These are phyloP conservation scores for Mongoloraphidia duomilia DNA, from an alignment of 2,888 invertebrate genomes.

Conservation along the genomic window DNA sequence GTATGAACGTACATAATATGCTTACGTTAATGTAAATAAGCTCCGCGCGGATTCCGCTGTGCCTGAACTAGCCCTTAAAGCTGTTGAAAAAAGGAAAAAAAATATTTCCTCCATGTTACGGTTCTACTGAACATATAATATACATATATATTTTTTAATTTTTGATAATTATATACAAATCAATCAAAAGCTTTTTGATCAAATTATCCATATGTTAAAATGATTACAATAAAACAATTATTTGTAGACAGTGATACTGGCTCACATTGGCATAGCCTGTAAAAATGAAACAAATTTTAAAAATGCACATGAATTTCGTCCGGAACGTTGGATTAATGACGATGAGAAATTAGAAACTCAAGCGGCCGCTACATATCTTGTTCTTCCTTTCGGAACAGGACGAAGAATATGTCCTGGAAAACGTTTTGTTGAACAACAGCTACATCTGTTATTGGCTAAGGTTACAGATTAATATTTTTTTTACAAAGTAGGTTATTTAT, in stretches of 20 bases:
- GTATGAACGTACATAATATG: no score
- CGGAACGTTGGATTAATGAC: constrained; percentile 62
- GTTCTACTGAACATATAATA: constrained; percentile 17
- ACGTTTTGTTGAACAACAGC: constrained; percentile 64
- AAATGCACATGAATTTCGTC: constrained; percentile 51
- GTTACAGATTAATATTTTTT: constrained; percentile 26
- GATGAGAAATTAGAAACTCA: constrained; percentile 23
- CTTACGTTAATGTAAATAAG: no score
- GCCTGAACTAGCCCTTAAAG: no score
- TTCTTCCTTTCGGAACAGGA: constrained; percentile 69
- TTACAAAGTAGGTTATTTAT: neutral
- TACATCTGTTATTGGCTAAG: constrained; percentile 60
- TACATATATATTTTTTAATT: no score
- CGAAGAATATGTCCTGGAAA: constrained; percentile 74
- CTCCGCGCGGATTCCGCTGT: no score
- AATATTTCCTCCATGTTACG: no score
- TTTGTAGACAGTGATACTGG: constrained; percentile 56
- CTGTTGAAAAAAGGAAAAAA: no score
- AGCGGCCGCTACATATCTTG: constrained; percentile 42
- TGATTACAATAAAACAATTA: neutral
- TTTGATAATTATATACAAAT: neutral
- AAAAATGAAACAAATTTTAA: constrained; percentile 60
- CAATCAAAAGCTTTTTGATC: no score
- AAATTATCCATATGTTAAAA: no score
- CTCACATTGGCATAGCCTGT: constrained; percentile 74